A percentile compares a stretch with the other conserved stretches of the same genome.
Evolutionary conservation across 2,888 invertebrate species (phyloP).

Genomic region (Heteropelma amictum): DNA sequence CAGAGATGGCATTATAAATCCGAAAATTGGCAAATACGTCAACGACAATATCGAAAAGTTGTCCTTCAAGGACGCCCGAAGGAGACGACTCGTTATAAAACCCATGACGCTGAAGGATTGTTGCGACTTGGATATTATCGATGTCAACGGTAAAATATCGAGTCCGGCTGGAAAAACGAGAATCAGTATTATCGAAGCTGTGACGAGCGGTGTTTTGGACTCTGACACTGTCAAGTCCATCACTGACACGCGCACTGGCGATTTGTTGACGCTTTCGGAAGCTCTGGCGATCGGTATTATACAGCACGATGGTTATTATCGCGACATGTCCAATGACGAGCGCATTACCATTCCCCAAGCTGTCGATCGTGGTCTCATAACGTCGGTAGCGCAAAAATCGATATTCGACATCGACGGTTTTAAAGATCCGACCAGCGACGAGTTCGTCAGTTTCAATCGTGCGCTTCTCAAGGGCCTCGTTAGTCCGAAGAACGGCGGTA

Average conservation of each 20-base stretch:
- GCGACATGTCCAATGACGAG: conserved; percentile 85
- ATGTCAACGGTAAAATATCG: conserved; percentile 86
- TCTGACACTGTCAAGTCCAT: conserved; percentile 90
- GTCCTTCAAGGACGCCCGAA: conserved; percentile 89
- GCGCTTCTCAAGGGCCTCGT: conserved; percentile 88
- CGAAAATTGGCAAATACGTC: conserved; percentile 88
- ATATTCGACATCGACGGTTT: conserved; percentile 96
- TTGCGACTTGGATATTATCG: conserved; percentile 88
- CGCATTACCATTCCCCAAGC: conserved; percentile 89
- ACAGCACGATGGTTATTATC: conserved; percentile 85
- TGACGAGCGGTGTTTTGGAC: conserved; percentile 92
- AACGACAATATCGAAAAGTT: conserved; percentile 88
- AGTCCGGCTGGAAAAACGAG: conserved; percentile 89
- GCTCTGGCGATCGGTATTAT: conserved; percentile 91
- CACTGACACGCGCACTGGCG: conserved; percentile 88
- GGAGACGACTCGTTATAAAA: conserved; percentile 88
- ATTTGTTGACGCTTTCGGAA: conserved; percentile 90
- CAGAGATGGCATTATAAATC: conserved; percentile 87
- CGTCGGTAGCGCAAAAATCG: conserved; percentile 91
- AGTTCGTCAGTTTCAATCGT: conserved; percentile 90
- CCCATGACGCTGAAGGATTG: conserved; percentile 96
- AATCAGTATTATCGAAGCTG: conserved; percentile 90
- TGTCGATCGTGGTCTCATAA: conserved; percentile 92
- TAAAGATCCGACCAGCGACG: conserved; percentile 88
- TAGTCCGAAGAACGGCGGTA: conserved; percentile 85